Percentiles rank a stretch among this genome's conserved stretches.
Conservation (phyloP, 2,888 invertebrate genomes). For the Ischnura elegans region DNA sequence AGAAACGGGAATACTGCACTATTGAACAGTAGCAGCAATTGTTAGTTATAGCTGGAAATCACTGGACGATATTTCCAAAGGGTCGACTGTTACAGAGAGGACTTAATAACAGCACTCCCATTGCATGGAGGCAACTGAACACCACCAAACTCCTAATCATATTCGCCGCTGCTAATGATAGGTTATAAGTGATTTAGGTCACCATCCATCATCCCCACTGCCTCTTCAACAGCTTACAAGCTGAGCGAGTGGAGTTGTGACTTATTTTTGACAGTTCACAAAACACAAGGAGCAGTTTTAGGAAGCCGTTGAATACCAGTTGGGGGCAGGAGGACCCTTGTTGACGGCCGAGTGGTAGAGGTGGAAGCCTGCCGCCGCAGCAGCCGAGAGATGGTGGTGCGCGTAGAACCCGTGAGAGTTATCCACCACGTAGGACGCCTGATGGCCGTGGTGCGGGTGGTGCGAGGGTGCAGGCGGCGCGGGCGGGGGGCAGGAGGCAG, state of each 20-base stretch:
- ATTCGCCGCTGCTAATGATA: no score
- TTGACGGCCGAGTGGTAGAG: conserved; percentile 89
- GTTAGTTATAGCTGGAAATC: no score
- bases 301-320: conserved; percentile 68
- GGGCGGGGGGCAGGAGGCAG: conserved; percentile 78
- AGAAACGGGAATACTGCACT: not conserved
- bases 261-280: no score
- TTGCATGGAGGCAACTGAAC: no score
- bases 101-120: no score
- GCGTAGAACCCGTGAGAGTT: conserved; percentile 62
- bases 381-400: conserved; percentile 81
- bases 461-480: conserved; percentile 76
- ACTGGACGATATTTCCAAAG: no score
- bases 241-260: no score
- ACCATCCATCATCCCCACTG: no score
- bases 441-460: conserved; percentile 51
- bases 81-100: no score
- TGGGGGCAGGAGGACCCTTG: conserved; percentile 80
- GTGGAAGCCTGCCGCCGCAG: conserved; percentile 88
- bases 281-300: not conserved
- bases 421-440: conserved; percentile 61
- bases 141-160: no score
- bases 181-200: no score
- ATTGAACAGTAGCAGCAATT: not conserved
- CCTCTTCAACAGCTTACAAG: no score